Evolutionary conservation across 2,797 vertebrate genomes (phyloP).

Genomic region (Kryptopterus vitreolus): DNA sequence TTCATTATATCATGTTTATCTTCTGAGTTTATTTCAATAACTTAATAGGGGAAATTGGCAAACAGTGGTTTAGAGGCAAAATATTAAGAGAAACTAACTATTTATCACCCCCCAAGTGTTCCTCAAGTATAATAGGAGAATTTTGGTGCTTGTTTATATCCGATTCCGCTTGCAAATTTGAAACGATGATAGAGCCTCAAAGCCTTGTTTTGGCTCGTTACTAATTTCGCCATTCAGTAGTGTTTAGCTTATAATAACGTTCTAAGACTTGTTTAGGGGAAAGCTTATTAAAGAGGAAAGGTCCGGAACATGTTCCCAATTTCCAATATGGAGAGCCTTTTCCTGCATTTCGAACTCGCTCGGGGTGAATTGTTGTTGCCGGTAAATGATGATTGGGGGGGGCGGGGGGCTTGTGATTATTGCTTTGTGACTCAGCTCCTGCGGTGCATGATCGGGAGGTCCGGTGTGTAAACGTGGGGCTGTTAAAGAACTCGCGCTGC

Average conservation of each 20-base stretch:
- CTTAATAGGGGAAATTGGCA: no score
- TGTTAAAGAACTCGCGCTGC: conserved; percentile 61
- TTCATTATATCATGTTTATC: neutral
- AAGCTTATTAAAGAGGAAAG: conserved; percentile 15
- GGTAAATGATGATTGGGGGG: conserved; percentile 33
- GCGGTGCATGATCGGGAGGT: conserved; percentile 59
- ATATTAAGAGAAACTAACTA: no score
- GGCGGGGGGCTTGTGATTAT: conserved; percentile 27
- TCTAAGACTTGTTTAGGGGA: neutral
- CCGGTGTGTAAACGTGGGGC: conserved; percentile 53
- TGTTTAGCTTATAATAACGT: conserved; percentile 1
- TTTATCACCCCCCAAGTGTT: no score
- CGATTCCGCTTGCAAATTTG: neutral
- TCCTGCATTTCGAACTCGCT: conserved; percentile 19
- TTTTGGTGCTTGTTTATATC: no score
- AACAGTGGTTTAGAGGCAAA: no score
- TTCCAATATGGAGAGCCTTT: conserved; percentile 20
- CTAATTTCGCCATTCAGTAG: neutral
- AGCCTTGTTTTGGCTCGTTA: neutral
- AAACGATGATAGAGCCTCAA: neutral
- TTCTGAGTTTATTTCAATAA: no score
- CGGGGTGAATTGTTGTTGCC: conserved; percentile 11
- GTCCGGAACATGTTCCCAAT: conserved; percentile 25
- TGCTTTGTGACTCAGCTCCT: conserved; percentile 28
- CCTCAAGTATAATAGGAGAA: no score